These are phyloP conservation scores for Periparus ater DNA, from an alignment of 2,797 vertebrate species.

Conservation along the genomic window DNA sequence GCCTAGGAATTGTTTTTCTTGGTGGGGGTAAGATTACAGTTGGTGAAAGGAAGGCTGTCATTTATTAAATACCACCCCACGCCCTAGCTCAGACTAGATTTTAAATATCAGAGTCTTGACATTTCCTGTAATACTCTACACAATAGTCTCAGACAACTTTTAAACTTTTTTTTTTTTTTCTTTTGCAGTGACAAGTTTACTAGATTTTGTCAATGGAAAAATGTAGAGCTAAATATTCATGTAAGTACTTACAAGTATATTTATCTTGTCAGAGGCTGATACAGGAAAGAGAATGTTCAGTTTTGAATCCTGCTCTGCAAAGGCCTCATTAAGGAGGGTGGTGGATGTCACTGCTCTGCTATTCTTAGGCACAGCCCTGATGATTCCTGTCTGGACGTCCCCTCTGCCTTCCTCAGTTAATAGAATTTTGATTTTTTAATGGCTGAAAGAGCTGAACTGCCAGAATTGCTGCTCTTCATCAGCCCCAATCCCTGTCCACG, in stretches of 20 bases:
- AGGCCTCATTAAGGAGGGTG: not conserved
- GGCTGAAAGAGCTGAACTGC: not conserved
- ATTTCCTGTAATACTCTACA: not conserved
- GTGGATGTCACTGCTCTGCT: not conserved
- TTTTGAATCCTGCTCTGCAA: slow-evolving; percentile 9
- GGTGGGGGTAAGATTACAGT: not conserved
- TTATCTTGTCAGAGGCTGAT: slow-evolving; percentile 46
- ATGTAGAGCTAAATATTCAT: slow-evolving; percentile 97
- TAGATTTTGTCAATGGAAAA: slow-evolving; percentile 98
- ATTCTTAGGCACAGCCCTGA: not conserved
- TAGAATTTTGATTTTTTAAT: not conserved
- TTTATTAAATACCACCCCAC: not conserved
- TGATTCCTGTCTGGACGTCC: not conserved
- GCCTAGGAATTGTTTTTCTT: not conserved
- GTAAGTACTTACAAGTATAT: slow-evolving; percentile 81
- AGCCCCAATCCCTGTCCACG: not conserved
- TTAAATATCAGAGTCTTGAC: not conserved
- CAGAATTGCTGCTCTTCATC: not conserved
- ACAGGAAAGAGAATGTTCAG: not conserved
- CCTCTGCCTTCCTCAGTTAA: not conserved
- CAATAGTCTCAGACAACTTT: slow-evolving; percentile 14
- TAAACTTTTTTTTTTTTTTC: not conserved
- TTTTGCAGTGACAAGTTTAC: slow-evolving; percentile 94
- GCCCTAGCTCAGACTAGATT: not conserved
- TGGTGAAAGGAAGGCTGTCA: not conserved